Base-by-base conservation (phyloP, 1,140 invertebrate genomes). In the Drosophila oshimai region DNA sequence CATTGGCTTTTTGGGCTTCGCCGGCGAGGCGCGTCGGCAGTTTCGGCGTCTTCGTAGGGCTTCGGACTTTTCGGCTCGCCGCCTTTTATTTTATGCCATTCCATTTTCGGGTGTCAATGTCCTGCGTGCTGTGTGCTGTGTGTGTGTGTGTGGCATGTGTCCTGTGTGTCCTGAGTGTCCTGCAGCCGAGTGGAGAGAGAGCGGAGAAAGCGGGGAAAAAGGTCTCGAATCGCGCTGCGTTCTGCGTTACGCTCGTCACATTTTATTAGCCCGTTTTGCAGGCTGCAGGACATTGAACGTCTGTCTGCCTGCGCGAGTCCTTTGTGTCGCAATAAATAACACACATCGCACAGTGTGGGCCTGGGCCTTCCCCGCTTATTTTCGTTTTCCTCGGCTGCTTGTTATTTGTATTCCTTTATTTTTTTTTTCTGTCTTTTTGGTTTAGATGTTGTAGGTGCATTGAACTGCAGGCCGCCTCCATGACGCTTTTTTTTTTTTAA, bases 211-310 rank as follows among this genome's bases (percentile, higher is more conserved):
- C 22, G 33, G 20, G 34, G 46, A 65, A 55, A 49, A 76, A 74
- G 58, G 45, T 55, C 74, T 81, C 67, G 71, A 81, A 76, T 81
- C 77, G 78, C 69, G 62, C 67, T 83, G 65, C 71, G 77, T 76
- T 55, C 58, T 69, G 77, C 77, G 77, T 81, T 81, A 81, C 77
- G 77, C 79, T 83, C 79, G 80, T 86, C 80, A 84, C 80, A 84
- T 84, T 84, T 86, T 84, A 84, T 84, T 84, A 84, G 80, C 80
- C 75, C 73, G 75, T 86, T 74, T 53, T 70, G 54, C 74, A 65
- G 74, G 84, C 78, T 88, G 74, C 84, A 89, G 84, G 84, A 89
- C 84, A 89, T 89, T 77, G 74, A 77, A 77, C 74, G 74, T 77
- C 74, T 77, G 74, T 77, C 74, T 75, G 70, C 72, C 67, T 61